Base-by-base conservation (phyloP, 2,113 vertebrate species). In the Oryzias woworae region DNA sequence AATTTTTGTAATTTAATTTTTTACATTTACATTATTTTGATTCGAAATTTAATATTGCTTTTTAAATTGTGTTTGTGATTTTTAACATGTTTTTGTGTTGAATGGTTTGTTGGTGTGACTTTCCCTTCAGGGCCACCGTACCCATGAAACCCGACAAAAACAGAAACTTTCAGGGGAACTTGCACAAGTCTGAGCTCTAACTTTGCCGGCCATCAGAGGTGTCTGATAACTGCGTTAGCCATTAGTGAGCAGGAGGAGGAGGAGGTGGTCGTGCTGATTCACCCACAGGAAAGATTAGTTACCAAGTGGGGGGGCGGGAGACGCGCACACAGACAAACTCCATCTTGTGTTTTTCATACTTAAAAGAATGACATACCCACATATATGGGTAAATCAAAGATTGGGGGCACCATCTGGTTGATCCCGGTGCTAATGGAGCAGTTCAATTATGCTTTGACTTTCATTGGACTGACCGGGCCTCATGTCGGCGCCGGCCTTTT, bases 391-490 rank as follows among this genome's bases (percentile, higher is more conserved):
- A 64, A 82, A 77, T 84, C 57, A 85, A 72, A 75, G 57, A 82
- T 76, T 51, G 55, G 71, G 72, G 71, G 73, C 79, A 87, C 87
- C 90, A 90, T 89, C 87, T 89, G 89, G 71, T 82, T 83, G 82
- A 86, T 81, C 79, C 73, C 60, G 4, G 70, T 64, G 75, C 88
- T 89, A 90, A 91, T 88, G 88, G 81, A 88, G 82, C 78, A 54
- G 73, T 52, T 88, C 82, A 85, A 87, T 90, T 87, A 88, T 45
- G 68, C 78, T 80, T 68, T 90, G 88, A 89, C 87, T 86, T 88
- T 85, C 80, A 86, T 44, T 67, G 81, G 78, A 81, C 68, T 58
- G 79, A 72, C 83, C 64, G 69, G 59, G 16, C 46, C 55, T 5
- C 67, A 85, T 73, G 78, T 59, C 26, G 43, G 4, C 53, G 73